phyloP scores from a whole-genome alignment of 2,113 vertebrate species.

The Orthonyx spaldingii region DNA sequence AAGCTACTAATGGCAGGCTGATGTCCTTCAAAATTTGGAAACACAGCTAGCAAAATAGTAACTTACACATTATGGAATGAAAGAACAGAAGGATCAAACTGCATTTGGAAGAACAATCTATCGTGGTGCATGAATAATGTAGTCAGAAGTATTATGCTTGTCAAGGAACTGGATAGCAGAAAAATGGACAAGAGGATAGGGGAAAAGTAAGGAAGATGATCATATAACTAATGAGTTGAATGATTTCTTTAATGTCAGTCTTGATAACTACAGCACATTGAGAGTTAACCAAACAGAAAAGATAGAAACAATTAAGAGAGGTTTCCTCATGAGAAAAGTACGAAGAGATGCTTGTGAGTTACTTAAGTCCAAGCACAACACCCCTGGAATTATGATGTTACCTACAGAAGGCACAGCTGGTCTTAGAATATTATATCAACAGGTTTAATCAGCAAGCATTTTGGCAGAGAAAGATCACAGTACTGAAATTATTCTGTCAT shows the following conservation, averaged over 20 bases:
- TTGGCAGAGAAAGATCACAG: not conserved
- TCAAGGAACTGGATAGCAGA: not conserved
- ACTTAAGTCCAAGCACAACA: not conserved
- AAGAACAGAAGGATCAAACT: not conserved
- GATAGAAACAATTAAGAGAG: not conserved
- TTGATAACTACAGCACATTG: not conserved
- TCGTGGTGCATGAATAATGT: not conserved
- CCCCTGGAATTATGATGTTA: not conserved
- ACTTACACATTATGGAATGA: not conserved
- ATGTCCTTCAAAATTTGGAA: not conserved
- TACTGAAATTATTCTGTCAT: not conserved
- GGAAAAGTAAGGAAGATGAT: not conserved
- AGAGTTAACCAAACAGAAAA: not conserved
- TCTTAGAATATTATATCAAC: not conserved
- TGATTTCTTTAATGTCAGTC: not conserved
- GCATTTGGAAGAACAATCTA: not conserved
- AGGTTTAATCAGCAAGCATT: not conserved
- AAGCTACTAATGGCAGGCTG: not conserved
- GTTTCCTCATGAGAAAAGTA: not conserved
- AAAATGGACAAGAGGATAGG: not conserved
- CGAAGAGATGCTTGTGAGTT: not conserved
- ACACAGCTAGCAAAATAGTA: not conserved
- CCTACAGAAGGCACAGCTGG: not conserved
- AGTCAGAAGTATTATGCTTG: not conserved
- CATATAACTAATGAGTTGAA: not conserved